A percentile compares a stretch with the other conserved stretches of the same genome.
These are phyloP conservation scores for Indicator maculatus DNA, from an alignment of 2,113 vertebrate genomes.

Conservation along the genomic window DNA sequence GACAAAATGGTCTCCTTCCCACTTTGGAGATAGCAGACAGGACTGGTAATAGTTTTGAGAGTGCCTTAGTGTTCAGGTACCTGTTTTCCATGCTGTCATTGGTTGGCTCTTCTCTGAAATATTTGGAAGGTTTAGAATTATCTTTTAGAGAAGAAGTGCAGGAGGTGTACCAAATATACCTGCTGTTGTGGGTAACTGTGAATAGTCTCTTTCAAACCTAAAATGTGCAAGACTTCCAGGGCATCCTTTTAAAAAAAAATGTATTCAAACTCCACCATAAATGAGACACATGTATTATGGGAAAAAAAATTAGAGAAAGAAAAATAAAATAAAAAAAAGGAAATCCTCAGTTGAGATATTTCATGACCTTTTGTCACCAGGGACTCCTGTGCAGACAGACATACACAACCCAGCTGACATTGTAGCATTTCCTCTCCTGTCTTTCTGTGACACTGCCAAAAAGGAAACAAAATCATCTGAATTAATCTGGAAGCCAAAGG, in stretches of 20 bases:
- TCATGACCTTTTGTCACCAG: not conserved
- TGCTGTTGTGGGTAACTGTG: not conserved
- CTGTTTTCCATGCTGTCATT: not conserved
- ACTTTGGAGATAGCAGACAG: not conserved
- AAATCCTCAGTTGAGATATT: not conserved
- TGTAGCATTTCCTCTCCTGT: not conserved
- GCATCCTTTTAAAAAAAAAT: not conserved
- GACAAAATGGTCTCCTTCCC: not conserved
- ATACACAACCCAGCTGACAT: not conserved
- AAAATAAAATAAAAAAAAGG: not conserved
- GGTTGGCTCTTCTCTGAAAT: not conserved
- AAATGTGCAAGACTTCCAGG: not conserved
- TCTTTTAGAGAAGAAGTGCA: not conserved
- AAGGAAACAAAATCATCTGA: constrained; percentile 20
- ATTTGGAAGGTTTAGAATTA: not conserved
- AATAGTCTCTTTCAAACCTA: not conserved
- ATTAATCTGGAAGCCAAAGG: not conserved
- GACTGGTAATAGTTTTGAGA: not conserved
- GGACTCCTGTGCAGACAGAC: not conserved
- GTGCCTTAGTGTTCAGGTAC: not conserved
- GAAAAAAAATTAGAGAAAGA: not conserved
- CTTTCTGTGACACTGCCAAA: constrained; percentile 6
- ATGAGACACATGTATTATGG: not conserved
- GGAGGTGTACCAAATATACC: not conserved
- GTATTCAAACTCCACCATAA: not conserved